phyloP scores from a whole-genome alignment of 2,797 vertebrate genomes.

The Neosilurus hyrtlii region DNA sequence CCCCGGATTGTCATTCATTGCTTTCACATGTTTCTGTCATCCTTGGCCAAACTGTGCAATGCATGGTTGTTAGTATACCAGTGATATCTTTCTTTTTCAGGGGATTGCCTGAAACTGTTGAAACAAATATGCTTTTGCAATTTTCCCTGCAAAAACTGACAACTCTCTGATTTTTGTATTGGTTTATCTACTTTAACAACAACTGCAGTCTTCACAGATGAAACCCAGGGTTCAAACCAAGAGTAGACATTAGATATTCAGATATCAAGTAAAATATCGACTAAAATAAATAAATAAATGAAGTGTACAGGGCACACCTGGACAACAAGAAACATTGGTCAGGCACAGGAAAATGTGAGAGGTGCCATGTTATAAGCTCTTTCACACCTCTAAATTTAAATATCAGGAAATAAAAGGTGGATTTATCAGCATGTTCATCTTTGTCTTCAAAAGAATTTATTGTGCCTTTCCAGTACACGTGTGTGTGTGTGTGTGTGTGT shows the following conservation, averaged over 20 bases:
- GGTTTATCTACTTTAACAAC: neutral
- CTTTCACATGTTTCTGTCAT: neutral
- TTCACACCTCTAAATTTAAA: neutral
- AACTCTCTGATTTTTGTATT: neutral
- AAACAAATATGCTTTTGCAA: neutral
- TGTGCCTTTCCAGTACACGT: neutral
- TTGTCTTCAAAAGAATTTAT: neutral
- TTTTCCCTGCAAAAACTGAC: neutral
- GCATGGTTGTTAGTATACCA: neutral
- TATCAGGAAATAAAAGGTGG: neutral
- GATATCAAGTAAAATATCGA: neutral
- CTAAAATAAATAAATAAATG: neutral
- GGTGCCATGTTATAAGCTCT: neutral
- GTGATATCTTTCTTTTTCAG: neutral
- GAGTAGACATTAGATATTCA: neutral
- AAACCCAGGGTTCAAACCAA: neutral
- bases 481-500: too few relatives aligned
- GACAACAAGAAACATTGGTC: neutral
- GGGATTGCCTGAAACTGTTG: neutral
- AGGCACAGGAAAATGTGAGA: neutral
- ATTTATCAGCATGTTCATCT: neutral
- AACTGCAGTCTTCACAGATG: neutral
- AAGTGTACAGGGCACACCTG: neutral
- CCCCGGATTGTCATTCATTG: neutral
- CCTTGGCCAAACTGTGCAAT: neutral